Conservation (phyloP, 2,797 vertebrate genomes). For the Mionectes olivaceus region DNA sequence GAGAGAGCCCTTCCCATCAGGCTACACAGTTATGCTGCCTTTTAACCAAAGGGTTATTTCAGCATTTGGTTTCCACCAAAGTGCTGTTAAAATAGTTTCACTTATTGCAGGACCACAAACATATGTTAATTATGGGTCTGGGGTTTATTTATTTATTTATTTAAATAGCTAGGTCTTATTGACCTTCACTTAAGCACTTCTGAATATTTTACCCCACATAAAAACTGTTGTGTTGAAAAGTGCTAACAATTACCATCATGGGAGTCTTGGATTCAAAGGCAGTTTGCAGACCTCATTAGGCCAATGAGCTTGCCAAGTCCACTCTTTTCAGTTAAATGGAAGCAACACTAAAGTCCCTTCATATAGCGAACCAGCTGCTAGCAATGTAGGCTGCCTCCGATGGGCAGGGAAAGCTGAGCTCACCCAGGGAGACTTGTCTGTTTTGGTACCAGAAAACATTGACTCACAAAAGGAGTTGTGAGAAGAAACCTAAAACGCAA, state of each 20-base stretch:
- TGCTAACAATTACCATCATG: conserved; percentile 27
- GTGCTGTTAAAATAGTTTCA: conserved; percentile 63
- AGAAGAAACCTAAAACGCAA: neutral
- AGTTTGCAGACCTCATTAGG: conserved; percentile 56
- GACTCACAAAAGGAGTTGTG: neutral
- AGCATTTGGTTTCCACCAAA: conserved; percentile 51
- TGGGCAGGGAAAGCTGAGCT: neutral
- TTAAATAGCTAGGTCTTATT: conserved; percentile 41
- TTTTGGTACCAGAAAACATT: neutral
- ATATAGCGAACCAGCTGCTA: neutral
- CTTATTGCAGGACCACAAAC: conserved; percentile 68
- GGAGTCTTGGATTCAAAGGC: conserved; percentile 26
- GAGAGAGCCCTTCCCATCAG: neutral
- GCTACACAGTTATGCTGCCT: neutral
- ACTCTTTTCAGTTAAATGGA: neutral
- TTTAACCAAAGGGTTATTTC: conserved; percentile 38
- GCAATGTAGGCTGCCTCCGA: neutral
- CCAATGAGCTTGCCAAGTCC: neutral
- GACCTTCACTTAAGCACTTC: conserved; percentile 47
- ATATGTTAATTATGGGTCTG: conserved; percentile 52
- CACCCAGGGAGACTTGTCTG: neutral
- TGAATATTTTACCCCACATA: conserved; percentile 42
- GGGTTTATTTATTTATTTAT: conserved; percentile 48
- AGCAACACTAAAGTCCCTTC: neutral
- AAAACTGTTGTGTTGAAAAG: conserved; percentile 35